Conservation (phyloP, 92 coral and sea anemone species). For the Montipora capitata region DNA sequence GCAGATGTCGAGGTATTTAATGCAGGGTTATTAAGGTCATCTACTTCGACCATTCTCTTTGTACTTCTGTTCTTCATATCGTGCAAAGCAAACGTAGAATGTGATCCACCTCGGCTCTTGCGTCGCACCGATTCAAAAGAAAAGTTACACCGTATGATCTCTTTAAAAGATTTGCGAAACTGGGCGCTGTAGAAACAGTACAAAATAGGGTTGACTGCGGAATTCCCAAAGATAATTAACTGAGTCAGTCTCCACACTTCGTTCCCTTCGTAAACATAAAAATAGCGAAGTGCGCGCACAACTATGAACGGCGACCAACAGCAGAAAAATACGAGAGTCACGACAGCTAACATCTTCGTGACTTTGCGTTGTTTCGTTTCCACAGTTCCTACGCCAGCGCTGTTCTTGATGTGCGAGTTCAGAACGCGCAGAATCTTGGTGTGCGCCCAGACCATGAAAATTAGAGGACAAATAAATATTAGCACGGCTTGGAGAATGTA, state of each 20-base stretch:
- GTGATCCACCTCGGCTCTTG: slow-evolving; percentile 19
- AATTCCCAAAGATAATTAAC: slow-evolving; percentile 80
- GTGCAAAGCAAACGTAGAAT: slow-evolving; percentile 39
- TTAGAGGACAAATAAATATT: slow-evolving; percentile 80
- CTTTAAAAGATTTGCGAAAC: slow-evolving; percentile 86
- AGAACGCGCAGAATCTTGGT: slow-evolving; percentile 77
- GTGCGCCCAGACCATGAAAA: slow-evolving; percentile 93
- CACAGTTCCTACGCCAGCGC: slow-evolving; percentile 44
- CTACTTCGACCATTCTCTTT: slow-evolving; percentile 9
- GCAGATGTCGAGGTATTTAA: slow-evolving; percentile 4
- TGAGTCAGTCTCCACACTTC: slow-evolving; percentile 87
- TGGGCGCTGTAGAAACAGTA: slow-evolving; percentile 94
- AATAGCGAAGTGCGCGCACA: slow-evolving; percentile 86
- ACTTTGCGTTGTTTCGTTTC: slow-evolving; percentile 85
- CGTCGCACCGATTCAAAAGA: neutral
- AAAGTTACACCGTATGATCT: slow-evolving; percentile 78
- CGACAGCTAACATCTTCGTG: slow-evolving; percentile 92
- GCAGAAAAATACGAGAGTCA: slow-evolving; percentile 80
- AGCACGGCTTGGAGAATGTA: slow-evolving; percentile 82
- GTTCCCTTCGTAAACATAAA: slow-evolving; percentile 73
- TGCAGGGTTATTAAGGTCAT: neutral
- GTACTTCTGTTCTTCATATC: slow-evolving; percentile 1
- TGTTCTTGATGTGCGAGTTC: slow-evolving; percentile 68
- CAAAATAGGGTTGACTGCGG: slow-evolving; percentile 85
- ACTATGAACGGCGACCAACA: slow-evolving; percentile 91